These are phyloP conservation scores for Phylloscopus whistleri DNA, from an alignment of 2,113 vertebrate genomes.

Conservation along the genomic window DNA sequence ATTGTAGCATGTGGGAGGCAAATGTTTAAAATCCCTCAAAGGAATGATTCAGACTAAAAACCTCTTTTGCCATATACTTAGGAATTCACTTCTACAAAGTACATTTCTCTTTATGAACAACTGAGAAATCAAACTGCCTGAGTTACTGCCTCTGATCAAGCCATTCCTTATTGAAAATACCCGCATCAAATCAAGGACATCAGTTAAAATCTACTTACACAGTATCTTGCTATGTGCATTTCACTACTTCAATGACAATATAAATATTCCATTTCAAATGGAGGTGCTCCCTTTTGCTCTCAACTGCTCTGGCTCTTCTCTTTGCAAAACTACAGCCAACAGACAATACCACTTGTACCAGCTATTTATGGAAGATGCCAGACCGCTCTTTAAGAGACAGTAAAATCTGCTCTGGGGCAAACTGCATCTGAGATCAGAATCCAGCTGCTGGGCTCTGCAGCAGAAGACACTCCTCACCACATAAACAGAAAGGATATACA, in stretches of 20 bases:
- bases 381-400: neutral
- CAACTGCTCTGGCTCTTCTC: neutral
- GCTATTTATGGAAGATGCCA: neutral
- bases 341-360: neutral
- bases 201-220: neutral
- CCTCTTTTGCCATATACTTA: constrained; percentile 25
- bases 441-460: neutral
- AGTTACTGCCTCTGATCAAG: constrained; percentile 12
- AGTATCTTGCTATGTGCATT: neutral
- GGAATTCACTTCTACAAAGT: constrained; percentile 33
- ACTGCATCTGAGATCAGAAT: neutral
- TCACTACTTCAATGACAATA: neutral
- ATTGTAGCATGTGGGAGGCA: constrained; percentile 45
- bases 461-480: neutral
- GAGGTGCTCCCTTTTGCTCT: neutral
- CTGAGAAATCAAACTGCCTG: neutral
- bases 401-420: neutral
- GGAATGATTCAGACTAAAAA: constrained; percentile 53
- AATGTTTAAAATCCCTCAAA: constrained; percentile 55
- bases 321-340: neutral
- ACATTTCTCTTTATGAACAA: constrained; percentile 29
- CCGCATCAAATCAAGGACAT: neutral
- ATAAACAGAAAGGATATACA: neutral
- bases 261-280: neutral
- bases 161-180: neutral